phyloP scores from a whole-genome alignment of 2,113 vertebrate species.

The Epinephelus moara region DNA sequence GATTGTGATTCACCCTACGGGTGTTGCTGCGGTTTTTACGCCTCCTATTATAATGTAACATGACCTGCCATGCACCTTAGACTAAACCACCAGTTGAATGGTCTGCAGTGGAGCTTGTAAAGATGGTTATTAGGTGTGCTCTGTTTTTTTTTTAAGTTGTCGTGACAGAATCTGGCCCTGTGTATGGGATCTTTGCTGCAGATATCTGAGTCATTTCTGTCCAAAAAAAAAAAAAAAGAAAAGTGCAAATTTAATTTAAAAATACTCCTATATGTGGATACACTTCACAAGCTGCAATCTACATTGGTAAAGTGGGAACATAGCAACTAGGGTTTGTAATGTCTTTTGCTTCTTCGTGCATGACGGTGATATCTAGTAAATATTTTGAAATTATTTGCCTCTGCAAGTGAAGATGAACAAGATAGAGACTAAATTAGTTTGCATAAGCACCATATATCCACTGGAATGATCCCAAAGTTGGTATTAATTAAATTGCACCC shows the following conservation, averaged over 20 bases:
- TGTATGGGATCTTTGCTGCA: not conserved
- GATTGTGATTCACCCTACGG: constrained; percentile 45
- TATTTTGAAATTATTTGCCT: not conserved
- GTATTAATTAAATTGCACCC: not conserved
- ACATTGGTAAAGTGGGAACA: not conserved
- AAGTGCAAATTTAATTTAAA: constrained; percentile 1
- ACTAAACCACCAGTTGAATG: constrained; percentile 27
- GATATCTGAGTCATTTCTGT: not conserved
- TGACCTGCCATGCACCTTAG: constrained; percentile 39
- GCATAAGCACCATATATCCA: not conserved
- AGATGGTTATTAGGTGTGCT: constrained; percentile 1
- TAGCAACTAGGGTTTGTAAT: too few relatives aligned
- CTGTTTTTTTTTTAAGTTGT: constrained; percentile 6
- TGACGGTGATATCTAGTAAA: not conserved
- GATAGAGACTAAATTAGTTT: not conserved
- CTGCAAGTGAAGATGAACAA: not conserved
- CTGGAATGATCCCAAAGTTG: not conserved
- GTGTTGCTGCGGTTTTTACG: constrained; percentile 35
- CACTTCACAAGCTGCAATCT: not conserved
- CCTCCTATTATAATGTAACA: constrained; percentile 41
- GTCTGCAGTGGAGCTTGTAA: constrained; percentile 21
- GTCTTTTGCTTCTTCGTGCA: not conserved
- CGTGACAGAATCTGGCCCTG: not conserved
- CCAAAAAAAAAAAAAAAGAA: not conserved
- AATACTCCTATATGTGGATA: not conserved